Conservation (phyloP, 2,113 vertebrate genomes). For the Muntiacus reevesi region DNA sequence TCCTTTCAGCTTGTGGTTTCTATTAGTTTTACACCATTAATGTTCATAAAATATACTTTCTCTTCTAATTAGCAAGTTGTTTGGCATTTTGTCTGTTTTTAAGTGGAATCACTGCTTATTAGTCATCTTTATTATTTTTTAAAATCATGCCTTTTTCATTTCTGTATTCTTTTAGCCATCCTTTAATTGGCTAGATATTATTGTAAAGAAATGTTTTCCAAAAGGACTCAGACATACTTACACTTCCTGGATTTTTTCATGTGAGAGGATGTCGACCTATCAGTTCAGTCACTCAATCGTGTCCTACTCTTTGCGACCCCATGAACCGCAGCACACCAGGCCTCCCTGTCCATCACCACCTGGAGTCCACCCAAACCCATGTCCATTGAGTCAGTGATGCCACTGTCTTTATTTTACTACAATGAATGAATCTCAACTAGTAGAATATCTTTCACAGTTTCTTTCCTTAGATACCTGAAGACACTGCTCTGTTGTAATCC, state of each 20-base stretch:
- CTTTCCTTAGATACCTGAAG: not conserved
- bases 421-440: not conserved
- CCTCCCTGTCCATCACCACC: no score
- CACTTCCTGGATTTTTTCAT: not conserved
- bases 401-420: not conserved
- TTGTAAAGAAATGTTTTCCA: not conserved
- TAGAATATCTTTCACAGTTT: not conserved
- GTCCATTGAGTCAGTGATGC: no score
- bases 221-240: not conserved
- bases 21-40: not conserved
- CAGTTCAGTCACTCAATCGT: no score
- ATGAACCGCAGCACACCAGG: no score
- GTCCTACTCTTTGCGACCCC: no score
- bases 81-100: not conserved
- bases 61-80: not conserved
- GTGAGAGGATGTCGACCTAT: not conserved
- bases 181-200: not conserved
- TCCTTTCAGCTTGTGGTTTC: not conserved
- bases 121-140: not conserved
- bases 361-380: no score
- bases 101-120: not conserved
- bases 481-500: not conserved
- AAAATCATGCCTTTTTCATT: not conserved
- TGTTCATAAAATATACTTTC: not conserved
- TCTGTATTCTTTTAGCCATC: not conserved